Conservation (phyloP, 2,113 vertebrate species). For the Larimichthys crocea region DNA sequence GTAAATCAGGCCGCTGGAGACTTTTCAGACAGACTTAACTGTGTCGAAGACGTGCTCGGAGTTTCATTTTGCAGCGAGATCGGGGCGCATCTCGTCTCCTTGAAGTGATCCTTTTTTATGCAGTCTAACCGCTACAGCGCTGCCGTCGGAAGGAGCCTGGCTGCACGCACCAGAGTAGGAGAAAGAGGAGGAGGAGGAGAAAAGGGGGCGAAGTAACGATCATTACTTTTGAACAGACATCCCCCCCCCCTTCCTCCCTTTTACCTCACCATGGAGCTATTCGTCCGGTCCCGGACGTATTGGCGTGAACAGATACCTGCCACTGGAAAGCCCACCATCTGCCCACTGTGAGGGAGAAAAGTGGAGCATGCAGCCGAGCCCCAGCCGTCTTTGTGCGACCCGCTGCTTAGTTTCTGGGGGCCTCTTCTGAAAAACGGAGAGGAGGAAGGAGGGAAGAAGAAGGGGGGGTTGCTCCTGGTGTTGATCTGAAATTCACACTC, state of each 20-base stretch:
- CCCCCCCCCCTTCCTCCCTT: conserved; percentile 26
- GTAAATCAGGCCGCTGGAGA: conserved; percentile 37
- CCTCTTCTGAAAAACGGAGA: conserved; percentile 61
- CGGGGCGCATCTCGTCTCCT: conserved; percentile 75
- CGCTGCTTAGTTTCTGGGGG: conserved; percentile 75
- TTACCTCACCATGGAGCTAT: conserved; percentile 75
- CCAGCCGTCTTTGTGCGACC: conserved; percentile 76
- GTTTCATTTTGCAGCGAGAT: conserved; percentile 55
- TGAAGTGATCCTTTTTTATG: conserved; percentile 71
- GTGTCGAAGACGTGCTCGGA: conserved; percentile 45
- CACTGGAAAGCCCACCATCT: conserved; percentile 46
- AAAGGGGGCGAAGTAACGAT: conserved; percentile 44
- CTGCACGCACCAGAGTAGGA: conserved; percentile 47
- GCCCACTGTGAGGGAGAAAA: conserved; percentile 67
- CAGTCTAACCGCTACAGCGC: conserved; percentile 44
- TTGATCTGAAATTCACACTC: conserved; percentile 66
- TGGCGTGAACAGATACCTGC: conserved; percentile 63
- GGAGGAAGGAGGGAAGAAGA: not conserved
- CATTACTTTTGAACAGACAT: conserved; percentile 66
- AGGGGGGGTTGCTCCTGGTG: conserved; percentile 54
- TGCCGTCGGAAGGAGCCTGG: conserved; percentile 61
- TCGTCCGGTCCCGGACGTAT: conserved; percentile 60
- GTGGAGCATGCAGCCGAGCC: conserved; percentile 75
- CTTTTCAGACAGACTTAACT: conserved; percentile 37
- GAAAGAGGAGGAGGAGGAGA: conserved; percentile 22